Evolutionary conservation across 2,888 invertebrate species (phyloP), one percentile per base, ranked within the genome.

Genomic region (Rutpela maculata): DNA sequence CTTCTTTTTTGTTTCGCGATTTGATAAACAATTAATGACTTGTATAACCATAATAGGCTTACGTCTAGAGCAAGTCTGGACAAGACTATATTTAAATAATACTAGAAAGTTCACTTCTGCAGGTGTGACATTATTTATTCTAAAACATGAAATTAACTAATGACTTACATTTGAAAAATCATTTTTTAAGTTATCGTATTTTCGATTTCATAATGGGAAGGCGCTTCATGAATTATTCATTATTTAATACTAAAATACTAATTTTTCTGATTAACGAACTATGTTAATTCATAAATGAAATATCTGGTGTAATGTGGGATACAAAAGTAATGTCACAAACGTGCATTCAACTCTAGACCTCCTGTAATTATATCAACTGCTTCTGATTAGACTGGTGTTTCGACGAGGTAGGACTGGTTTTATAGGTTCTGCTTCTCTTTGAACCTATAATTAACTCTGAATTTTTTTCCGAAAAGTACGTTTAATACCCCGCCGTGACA

Each of bases 41-140:
- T 68, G 55, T 68, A 68, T 31, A 43, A 43, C 65, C 65, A 65
- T 35, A 65, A 65, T 18, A 38, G 10, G 22, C 55, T 66, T 19
- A 22, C 50, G 66, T 66, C 67, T 67, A 56, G 67, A 56, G 50
- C 22, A 15, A 56, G 67, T 67, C 67, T 67, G 67, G 56, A 26
- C 67, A 26, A 26, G 56, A 7, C 26, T 10, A 55, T 0, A 35
- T 18, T 38, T 19, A 38, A 19, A 50, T 35, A 66, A 66, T 67
- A 56, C 67, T 17, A 55, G 67, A 66, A 66, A 55, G 67, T 67
- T 56, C 55, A 31, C 15, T 67, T 67, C 17, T 55, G 56, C 67
- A 67, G 67, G 67, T 67, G 67, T 67, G 10, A 55, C 31, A 67
- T 67, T 66, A 50, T 43, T 18, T 38, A 50, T 66, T 66, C 50